These are phyloP conservation scores for Myxocyprinus asiaticus DNA, from an alignment of 2,113 vertebrate genomes.

Conservation along the genomic window DNA sequence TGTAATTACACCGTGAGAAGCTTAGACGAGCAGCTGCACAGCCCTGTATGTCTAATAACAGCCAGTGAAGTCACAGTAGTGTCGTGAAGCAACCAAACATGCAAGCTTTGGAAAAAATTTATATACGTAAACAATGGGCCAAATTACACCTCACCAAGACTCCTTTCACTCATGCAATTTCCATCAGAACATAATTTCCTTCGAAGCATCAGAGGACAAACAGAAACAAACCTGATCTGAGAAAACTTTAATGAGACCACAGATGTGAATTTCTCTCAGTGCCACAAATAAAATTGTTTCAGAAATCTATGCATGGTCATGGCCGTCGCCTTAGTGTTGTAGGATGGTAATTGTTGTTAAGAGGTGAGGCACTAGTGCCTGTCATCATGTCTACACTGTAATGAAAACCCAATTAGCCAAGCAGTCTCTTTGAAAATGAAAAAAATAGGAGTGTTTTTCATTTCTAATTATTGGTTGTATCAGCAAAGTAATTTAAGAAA, in stretches of 20 bases:
- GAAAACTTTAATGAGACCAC: constrained; percentile 37
- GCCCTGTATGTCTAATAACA: background rate
- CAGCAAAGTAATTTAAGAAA: constrained; percentile 42
- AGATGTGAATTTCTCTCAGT: background rate
- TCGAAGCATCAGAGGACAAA: background rate
- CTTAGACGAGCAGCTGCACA: background rate
- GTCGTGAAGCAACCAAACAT: constrained; percentile 11
- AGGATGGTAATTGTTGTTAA: constrained; percentile 4
- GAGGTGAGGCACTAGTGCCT: constrained; percentile 2
- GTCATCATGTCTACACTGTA: constrained; percentile 11
- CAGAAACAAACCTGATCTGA: constrained; percentile 1
- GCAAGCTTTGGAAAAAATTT: background rate
- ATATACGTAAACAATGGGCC: background rate
- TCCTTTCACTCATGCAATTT: background rate
- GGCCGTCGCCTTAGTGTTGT: background rate
- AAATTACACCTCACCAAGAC: background rate
- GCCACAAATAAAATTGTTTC: constrained; percentile 29
- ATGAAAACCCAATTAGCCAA: constrained; percentile 32
- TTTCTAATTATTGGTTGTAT: constrained; percentile 45
- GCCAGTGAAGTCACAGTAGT: background rate
- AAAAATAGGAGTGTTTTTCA: constrained; percentile 28
- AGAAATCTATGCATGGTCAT: background rate
- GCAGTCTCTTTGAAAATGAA: constrained; percentile 22
- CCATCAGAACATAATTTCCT: background rate
- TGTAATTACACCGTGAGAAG: background rate